phyloP scores from a whole-genome alignment of 2,888 invertebrate genomes.

The Tyria jacobaeae region DNA sequence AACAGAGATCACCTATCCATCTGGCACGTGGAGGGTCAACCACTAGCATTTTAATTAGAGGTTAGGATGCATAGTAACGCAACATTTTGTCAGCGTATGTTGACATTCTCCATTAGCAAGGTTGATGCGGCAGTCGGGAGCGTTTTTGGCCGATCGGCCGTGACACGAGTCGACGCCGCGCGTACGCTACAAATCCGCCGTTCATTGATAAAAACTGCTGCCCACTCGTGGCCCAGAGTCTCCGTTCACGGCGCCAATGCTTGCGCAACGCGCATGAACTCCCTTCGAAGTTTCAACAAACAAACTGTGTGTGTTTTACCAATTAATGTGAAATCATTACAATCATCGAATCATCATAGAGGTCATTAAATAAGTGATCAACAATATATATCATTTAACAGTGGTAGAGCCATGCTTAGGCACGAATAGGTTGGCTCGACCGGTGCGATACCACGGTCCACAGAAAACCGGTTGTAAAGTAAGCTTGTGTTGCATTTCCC shows the following conservation, averaged over 20 bases:
- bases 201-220: slow-evolving; percentile 85
- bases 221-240: slow-evolving; percentile 72
- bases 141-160: slow-evolving; percentile 65
- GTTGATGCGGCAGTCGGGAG: slow-evolving; percentile 55
- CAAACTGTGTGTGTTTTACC: too few species aligned
- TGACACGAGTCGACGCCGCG: slow-evolving; percentile 76
- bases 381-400: too few species aligned
- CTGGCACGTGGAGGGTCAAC: slow-evolving; percentile 16
- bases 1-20: slow-evolving; percentile 2
- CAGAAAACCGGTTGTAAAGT: too few species aligned
- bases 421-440: too few species aligned
- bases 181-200: slow-evolving; percentile 82
- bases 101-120: slow-evolving; percentile 79
- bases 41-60: slow-evolving; percentile 29
- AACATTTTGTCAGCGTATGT: slow-evolving; percentile 58
- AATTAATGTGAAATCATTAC: too few species aligned
- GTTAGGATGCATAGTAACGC: slow-evolving; percentile 32
- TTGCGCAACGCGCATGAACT: slow-evolving; percentile 79
- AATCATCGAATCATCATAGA: too few species aligned
- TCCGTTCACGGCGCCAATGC: slow-evolving; percentile 81
- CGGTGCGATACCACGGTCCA: too few species aligned
- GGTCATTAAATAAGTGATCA: too few species aligned
- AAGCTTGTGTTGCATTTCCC: too few species aligned
- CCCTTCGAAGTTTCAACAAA: slow-evolving; percentile 33
- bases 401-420: too few species aligned